Evolutionary conservation across 1,140 invertebrate genomes (phyloP).

Genomic region (Zeugodacus cucurbitae): DNA sequence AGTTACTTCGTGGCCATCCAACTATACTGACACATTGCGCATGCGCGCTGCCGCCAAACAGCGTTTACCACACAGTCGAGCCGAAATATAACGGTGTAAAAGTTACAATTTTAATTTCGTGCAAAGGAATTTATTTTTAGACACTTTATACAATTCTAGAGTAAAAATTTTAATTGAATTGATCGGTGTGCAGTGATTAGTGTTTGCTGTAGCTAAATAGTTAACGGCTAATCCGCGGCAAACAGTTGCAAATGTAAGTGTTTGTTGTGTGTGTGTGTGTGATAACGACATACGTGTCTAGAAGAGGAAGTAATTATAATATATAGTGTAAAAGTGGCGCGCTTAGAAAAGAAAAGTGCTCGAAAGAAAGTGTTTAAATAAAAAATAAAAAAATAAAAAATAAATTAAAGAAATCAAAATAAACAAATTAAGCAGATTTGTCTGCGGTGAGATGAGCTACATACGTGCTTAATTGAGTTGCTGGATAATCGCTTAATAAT

Average conservation of each 20-base stretch:
- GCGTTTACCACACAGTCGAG: background rate
- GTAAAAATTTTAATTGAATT: background rate
- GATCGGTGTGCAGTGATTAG: background rate
- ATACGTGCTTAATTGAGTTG: background rate
- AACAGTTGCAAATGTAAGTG: background rate
- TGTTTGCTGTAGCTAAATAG: background rate
- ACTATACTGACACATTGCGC: background rate
- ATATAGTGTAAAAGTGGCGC: background rate
- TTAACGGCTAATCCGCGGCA: background rate
- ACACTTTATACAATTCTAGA: background rate
- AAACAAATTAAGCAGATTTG: background rate
- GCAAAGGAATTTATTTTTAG: background rate
- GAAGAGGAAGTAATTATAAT: background rate
- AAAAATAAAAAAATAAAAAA: background rate
- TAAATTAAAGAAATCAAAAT: background rate
- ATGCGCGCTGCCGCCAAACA: background rate
- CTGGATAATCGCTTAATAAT: background rate
- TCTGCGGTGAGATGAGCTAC: background rate
- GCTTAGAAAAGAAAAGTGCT: background rate
- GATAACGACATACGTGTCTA: background rate
- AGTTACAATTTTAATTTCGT: background rate
- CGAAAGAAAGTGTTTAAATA: background rate
- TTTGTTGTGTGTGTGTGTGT: background rate
- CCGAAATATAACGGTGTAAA: background rate
- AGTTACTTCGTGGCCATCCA: slow-evolving; percentile 25